Evolutionary conservation across 2,888 invertebrate genomes (phyloP), one percentile per base, ranked within the genome.

Genomic region (Panzeria rudis): DNA sequence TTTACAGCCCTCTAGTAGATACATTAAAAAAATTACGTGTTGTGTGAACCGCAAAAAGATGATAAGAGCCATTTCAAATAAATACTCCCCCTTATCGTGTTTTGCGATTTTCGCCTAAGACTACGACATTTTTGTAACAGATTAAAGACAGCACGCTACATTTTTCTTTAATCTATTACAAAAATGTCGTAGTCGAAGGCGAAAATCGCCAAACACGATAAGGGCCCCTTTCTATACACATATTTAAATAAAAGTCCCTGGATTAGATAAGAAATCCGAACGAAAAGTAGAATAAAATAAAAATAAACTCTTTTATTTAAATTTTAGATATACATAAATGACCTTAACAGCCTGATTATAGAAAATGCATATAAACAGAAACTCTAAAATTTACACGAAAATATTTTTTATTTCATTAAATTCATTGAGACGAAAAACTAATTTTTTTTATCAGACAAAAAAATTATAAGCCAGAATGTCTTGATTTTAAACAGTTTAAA

Each of bases 401-500:
- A 41, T 23, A 44, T 2, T 59, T 59, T 64, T 68, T 75, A 73
- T 50, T 62, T 52, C 15, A 68, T 68, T 13, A 77, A n/a, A 72
- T 75, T 73, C 73, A 56, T 66, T 64, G 32, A 35, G 29, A 41
- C 20, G 20, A 47, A 47, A 68, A 47, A 68, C 23, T 50, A 11
- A 38, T 2, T 13, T 17, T 35, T 38, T 29, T n/a, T 50, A 32
- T 62, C 64, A 32, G 32, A n/a, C 1, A 20, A 56, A 44, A 5
- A 29, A 1, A 29, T n/a, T 17, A 29, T 2, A 64, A 47, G 29
- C n/a, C 9, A 29, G 41, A 62, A 41, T 62, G 5, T 64, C 23
- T 25, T 25, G 23, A 6, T 41, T 8, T 41, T 29, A 47, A 11
- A 25, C 3, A 66, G 2, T 66, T 66, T 29, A 17, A 64, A 47